phyloP scores from a whole-genome alignment of 37 sponge, comb jelly and placozoan species.

The Spongilla lacustris region DNA sequence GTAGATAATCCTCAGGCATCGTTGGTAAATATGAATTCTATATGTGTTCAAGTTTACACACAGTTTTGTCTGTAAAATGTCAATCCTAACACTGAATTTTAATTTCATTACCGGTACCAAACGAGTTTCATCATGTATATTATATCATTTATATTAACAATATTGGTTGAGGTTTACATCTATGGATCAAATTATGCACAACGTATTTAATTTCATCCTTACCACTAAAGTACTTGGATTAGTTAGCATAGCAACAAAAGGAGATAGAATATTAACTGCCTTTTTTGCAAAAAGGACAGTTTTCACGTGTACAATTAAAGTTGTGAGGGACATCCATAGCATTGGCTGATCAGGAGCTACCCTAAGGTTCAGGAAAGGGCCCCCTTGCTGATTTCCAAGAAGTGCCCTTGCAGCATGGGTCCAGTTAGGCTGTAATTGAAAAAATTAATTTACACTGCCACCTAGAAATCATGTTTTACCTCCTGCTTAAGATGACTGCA shows the following conservation, averaged over 20 bases:
- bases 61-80: no score
- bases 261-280: slow-evolving; percentile 16
- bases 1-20: slow-evolving; percentile 60
- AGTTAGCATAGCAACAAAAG: slow-evolving; percentile 45
- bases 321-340: slow-evolving; percentile 10
- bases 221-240: slow-evolving; percentile 43
- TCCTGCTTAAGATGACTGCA: neutral
- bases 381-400: slow-evolving; percentile 61
- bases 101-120: no score
- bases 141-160: no score
- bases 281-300: slow-evolving; percentile 16
- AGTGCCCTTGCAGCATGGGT: slow-evolving; percentile 20
- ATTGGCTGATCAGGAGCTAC: slow-evolving; percentile 9
- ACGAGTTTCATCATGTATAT: no score
- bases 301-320: slow-evolving; percentile 52
- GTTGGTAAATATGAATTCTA: slow-evolving; percentile 67
- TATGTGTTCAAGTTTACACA: no score
- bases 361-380: slow-evolving; percentile 21
- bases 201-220: no score
- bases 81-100: no score
- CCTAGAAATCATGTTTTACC: neutral
- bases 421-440: no score
- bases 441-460: no score
- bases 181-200: no score
- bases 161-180: no score